Base-by-base conservation (phyloP, 1,140 invertebrate species). In the Drosophila ercepeae region DNA sequence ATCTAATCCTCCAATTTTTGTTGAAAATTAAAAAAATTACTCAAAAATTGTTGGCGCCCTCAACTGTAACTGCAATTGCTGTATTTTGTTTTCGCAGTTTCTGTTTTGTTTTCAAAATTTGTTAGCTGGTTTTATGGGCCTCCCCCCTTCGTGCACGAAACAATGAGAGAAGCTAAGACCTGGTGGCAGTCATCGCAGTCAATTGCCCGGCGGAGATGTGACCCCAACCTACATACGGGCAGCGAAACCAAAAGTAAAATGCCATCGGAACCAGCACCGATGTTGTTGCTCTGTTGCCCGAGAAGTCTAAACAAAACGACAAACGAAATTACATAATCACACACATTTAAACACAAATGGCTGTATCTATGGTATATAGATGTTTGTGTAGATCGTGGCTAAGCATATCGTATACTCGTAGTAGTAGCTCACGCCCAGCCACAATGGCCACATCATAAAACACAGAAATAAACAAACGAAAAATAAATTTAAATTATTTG, bases 191-290 rank as follows among this genome's bases (percentile, higher is more conserved):
- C 36, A n/a, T 19, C 9, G 52, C 52, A 69, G 75, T 76, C 75
- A 73, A 25, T 68, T 68, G 61, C 65, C 34, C 58, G 54, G 58
- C 70, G 82, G 78, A 81, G 72, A 81, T 86, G 73, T 88, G 81
- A 86, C 81, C 81, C 81, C 81, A 86, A 86, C 81, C 81, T 82
- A 86, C 73, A 86, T 86, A 69, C 49, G 64, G 49, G 54, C 27
- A 63, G 64, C 68, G 76, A 88, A 88, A 88, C 82, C 46, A 81
- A 86, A 81, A 86, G 81, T 86, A 88, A 86, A 84, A 81, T 86
- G 81, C 64, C 82, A 86, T 73, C 58, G 83, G 84, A 86, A 73
- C 58, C 75, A 86, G 69, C 58, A 61, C 64, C 57, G 53, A 51
- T 73, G 46, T 73, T 73, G 45, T 42, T 39, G 42, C 41, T 45